Evolutionary conservation across 2,888 invertebrate genomes (phyloP).

Genomic region (Empis stercorea): DNA sequence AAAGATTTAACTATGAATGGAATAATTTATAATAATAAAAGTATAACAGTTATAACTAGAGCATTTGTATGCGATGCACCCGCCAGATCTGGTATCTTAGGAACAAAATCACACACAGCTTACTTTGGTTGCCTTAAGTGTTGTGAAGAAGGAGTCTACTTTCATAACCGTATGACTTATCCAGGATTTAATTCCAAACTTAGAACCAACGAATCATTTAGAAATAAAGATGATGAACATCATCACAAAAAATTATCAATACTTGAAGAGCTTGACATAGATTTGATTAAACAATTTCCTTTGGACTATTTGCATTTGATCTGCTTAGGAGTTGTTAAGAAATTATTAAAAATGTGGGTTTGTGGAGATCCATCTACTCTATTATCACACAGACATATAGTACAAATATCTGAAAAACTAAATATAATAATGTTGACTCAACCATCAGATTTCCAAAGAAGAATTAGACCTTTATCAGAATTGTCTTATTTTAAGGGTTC

Average conservation of each 20-base stretch:
- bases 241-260: conserved; percentile 13
- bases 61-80: neutral
- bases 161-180: conserved; percentile 10
- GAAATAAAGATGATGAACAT: conserved; percentile 9
- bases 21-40: neutral
- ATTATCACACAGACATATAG: too few relatives aligned
- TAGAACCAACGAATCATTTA: conserved; percentile 5
- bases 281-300: too few relatives aligned
- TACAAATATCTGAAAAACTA: too few relatives aligned
- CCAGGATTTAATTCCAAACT: conserved; percentile 1
- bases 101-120: conserved; percentile 5
- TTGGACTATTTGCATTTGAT: too few relatives aligned
- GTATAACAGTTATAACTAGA: neutral
- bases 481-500: too few relatives aligned
- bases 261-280: conserved; percentile 10
- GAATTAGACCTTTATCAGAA: too few relatives aligned
- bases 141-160: conserved; percentile 9
- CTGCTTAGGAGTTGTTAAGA: too few relatives aligned
- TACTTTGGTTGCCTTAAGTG: conserved; percentile 9
- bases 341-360: too few relatives aligned
- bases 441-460: too few relatives aligned
- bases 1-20: neutral
- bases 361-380: too few relatives aligned
- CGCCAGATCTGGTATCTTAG: neutral
- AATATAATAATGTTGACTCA: too few relatives aligned